These are phyloP conservation scores for Smittia sp. DNA, from an alignment of 2,888 invertebrate genomes.

Conservation along the genomic window DNA sequence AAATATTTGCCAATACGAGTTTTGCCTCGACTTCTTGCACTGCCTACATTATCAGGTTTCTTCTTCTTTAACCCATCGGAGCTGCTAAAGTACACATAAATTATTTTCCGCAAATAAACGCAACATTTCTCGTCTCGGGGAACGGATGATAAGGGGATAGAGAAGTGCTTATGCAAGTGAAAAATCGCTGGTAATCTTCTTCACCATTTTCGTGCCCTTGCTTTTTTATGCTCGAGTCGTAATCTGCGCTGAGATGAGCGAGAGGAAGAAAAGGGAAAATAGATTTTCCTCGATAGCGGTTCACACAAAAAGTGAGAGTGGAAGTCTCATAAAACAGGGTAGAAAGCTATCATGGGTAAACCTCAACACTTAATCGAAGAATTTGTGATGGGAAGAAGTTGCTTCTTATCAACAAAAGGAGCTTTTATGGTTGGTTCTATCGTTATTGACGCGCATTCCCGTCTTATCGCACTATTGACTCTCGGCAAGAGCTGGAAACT, in stretches of 20 bases:
- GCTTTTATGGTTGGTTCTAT: slow-evolving; percentile 13
- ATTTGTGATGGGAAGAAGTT: slow-evolving; percentile 12
- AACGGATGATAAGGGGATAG: neutral
- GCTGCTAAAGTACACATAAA: slow-evolving; percentile 36
- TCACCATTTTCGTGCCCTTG: slow-evolving; percentile 18
- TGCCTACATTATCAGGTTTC: slow-evolving; percentile 11
- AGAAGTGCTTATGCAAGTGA: slow-evolving; percentile 10
- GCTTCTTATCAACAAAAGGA: slow-evolving; percentile 19
- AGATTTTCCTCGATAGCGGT: slow-evolving; percentile 17
- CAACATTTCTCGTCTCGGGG: neutral
- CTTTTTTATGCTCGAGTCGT: neutral
- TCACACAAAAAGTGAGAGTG: neutral
- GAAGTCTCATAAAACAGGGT: slow-evolving; percentile 9
- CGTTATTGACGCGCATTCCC: slow-evolving; percentile 1
- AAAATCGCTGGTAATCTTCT: slow-evolving; percentile 28
- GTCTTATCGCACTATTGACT: slow-evolving; percentile 7
- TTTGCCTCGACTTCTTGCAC: neutral
- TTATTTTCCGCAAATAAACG: slow-evolving; percentile 35
- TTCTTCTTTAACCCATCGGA: slow-evolving; percentile 11
- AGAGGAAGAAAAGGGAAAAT: slow-evolving; percentile 6
- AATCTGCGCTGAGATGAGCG: slow-evolving; percentile 4
- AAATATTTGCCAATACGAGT: slow-evolving; percentile 23
- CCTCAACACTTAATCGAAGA: slow-evolving; percentile 23
- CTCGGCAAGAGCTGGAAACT: too few species aligned
- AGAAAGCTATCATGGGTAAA: slow-evolving; percentile 12